Evolutionary conservation across 2,113 vertebrate species (phyloP).

Genomic region (Muntiacus reevesi): DNA sequence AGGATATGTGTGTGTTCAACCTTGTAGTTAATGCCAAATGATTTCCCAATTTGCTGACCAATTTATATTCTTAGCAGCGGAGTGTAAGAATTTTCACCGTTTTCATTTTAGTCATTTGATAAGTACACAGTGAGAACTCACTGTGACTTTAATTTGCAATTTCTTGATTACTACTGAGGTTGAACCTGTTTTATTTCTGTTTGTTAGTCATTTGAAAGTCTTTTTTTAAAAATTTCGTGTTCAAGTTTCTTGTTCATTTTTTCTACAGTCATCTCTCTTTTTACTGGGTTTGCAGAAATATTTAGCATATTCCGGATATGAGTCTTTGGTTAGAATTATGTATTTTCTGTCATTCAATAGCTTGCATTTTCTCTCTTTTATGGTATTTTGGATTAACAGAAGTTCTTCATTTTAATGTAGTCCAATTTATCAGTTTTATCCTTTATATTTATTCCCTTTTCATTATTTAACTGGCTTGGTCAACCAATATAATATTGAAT

Average conservation of each 20-base stretch:
- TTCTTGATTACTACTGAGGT: background rate
- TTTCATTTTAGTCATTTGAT: background rate
- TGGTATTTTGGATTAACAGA: background rate
- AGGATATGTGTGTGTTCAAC: background rate
- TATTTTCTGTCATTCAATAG: background rate
- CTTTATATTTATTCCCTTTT: background rate
- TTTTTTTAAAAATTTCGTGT: background rate
- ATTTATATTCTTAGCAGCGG: background rate
- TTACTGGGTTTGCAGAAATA: background rate
- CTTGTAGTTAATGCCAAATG: background rate
- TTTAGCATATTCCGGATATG: background rate
- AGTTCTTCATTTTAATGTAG: background rate
- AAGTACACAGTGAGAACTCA: background rate
- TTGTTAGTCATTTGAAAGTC: background rate
- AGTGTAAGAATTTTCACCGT: background rate
- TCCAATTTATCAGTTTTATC: background rate
- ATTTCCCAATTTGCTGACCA: background rate
- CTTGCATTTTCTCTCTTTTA: background rate
- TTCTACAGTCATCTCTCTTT: background rate
- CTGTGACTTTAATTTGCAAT: background rate
- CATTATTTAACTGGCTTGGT: background rate
- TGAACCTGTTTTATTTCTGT: background rate
- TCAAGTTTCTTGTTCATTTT: background rate
- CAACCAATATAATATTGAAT: background rate
- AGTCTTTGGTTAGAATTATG: background rate